A percentile compares a stretch with the other conserved stretches of the same genome.
Evolutionary conservation across 2,888 invertebrate species (phyloP).

Genomic region (Acrobasis repandana): DNA sequence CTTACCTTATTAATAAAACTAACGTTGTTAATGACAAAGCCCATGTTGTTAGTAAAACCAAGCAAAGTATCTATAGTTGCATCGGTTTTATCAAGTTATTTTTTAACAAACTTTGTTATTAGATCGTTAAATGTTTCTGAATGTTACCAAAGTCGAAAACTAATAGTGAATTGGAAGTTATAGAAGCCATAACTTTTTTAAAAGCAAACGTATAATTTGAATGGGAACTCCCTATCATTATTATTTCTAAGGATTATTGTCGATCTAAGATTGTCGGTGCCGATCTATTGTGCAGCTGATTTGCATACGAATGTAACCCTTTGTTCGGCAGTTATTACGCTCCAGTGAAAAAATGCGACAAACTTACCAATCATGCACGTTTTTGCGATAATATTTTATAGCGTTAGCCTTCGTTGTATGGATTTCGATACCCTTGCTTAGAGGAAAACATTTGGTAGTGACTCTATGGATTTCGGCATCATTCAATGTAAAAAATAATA

Average conservation of each 20-base stretch:
- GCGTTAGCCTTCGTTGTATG: slow-evolving; percentile 18
- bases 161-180: slow-evolving; percentile 9
- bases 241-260: slow-evolving; percentile 44
- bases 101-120: too few relatives aligned
- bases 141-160: background rate
- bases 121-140: too few relatives aligned
- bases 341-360: slow-evolving; percentile 27
- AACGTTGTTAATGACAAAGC: too few relatives aligned
- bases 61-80: too few relatives aligned
- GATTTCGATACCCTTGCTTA: slow-evolving; percentile 11
- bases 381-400: slow-evolving; percentile 19
- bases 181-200: slow-evolving; percentile 27
- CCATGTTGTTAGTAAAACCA: too few relatives aligned
- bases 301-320: slow-evolving; percentile 53
- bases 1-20: too few relatives aligned
- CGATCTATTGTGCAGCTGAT: slow-evolving; percentile 40
- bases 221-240: slow-evolving; percentile 38
- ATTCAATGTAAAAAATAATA: background rate
- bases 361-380: slow-evolving; percentile 22
- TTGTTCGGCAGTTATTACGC: slow-evolving; percentile 30
- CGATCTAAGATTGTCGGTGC: slow-evolving; percentile 39
- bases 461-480: background rate
- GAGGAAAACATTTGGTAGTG: background rate
- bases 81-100: too few relatives aligned
- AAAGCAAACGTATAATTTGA: slow-evolving; percentile 42